These are phyloP conservation scores for Drosophila recens DNA, from an alignment of 2,888 invertebrate genomes.

Conservation along the genomic window DNA sequence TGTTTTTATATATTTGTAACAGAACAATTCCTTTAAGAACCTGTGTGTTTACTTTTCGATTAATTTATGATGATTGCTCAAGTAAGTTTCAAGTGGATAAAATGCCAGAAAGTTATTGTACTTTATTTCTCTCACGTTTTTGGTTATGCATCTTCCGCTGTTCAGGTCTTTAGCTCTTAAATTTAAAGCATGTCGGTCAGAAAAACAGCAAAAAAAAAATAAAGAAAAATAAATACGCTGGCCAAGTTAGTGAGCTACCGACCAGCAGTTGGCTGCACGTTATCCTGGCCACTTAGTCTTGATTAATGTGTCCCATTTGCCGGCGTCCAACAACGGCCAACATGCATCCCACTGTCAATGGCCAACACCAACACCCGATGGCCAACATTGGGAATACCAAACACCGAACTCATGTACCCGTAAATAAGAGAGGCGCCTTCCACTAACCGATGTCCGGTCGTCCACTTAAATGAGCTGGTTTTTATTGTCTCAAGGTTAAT, in stretches of 20 bases:
- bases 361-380: slow-evolving; percentile 6
- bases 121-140: neutral
- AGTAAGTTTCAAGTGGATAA: neutral
- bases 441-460: slow-evolving; percentile 18
- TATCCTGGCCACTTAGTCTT: slow-evolving; percentile 75
- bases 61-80: neutral
- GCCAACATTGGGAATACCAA: slow-evolving; percentile 3
- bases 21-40: no score
- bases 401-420: slow-evolving; percentile 23
- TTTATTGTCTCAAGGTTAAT: slow-evolving; percentile 78
- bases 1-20: no score
- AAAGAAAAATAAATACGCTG: slow-evolving; percentile 13
- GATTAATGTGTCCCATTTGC: slow-evolving; percentile 71
- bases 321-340: slow-evolving; percentile 22
- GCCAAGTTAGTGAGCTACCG: slow-evolving; percentile 28
- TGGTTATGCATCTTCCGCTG: neutral
- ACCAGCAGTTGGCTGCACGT: slow-evolving; percentile 50
- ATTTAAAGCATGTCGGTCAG: slow-evolving; percentile 34
- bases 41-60: neutral
- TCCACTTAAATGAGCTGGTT: slow-evolving; percentile 44
- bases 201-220: neutral
- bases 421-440: slow-evolving; percentile 41
- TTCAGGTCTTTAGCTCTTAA: slow-evolving; percentile 6
- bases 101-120: neutral
- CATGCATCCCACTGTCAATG: slow-evolving; percentile 8